Evolutionary conservation across 2,797 vertebrate species (phyloP), one percentile per base, ranked within the genome.

Genomic region (Discoglossus pictus): DNA sequence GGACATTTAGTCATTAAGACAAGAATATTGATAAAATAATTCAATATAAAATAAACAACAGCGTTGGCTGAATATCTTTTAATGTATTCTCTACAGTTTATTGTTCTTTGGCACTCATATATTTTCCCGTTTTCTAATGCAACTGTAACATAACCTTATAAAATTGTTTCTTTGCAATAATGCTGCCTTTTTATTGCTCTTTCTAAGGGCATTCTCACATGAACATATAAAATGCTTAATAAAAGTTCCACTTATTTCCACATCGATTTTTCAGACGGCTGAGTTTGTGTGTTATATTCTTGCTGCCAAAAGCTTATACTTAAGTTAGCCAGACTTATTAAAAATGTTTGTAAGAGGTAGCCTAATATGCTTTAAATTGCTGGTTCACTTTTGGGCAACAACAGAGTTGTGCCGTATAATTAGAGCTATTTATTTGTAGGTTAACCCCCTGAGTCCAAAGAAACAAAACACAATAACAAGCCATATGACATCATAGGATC

Each of bases 21-120:
- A 75, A 79, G 71, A 73, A 75, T 69, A 82, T 74, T 77, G 79
- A 83, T 55, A 78, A 82, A 83, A 70, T 73, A 44, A 83, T 82
- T 83, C 78, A 81, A 81, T 50, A 68, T 63, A 75, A 64, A 68
- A 67, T 53, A 77, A 74, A 78, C 76, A 25, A 75, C 77, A 74
- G 65, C 77, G 55, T 36, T 65, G 54, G 31, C 17, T 36, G 12
- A 39, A 16, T 68, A 64, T 39, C 54, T 78, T 74, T 65, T 78
- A 13, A 67, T 64, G 2, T 68, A 77, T 58, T 15, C 36, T 40
- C 53, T 75, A 80, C 62, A 36, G 34, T 78, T 77, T 77, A 64
- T 68, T 64, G 62, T 68, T 71, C 76, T 74, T 82, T 72, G 63
- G 50, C 75, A 72, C 73, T 73, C 77, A 76, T 77, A 66, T 76